Evolutionary conservation across 2,888 invertebrate genomes (phyloP).

Genomic region (Drosophila parthenogenetica): DNA sequence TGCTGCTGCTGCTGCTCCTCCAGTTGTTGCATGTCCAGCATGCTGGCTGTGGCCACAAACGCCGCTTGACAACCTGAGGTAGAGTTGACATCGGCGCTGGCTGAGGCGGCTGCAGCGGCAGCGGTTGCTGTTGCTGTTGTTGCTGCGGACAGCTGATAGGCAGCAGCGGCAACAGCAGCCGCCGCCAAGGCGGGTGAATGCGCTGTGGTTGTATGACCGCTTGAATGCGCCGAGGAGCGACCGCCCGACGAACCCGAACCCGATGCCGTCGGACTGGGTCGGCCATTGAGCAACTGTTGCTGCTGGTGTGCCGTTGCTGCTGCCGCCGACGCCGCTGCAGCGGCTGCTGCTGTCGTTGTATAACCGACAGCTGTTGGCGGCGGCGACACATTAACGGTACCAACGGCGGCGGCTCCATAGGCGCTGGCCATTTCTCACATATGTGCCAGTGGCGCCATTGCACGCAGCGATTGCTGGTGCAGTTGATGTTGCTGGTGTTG

Average conservation of each 20-base stretch:
- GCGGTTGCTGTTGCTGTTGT: conserved; percentile 46
- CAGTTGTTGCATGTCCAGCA: conserved; percentile 78
- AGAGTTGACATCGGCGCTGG: conserved; percentile 36
- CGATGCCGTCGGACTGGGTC: conserved; percentile 83
- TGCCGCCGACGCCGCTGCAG: conserved; percentile 45
- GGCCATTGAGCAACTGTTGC: conserved; percentile 72
- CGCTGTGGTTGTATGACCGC: conserved; percentile 74
- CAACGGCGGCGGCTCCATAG: conserved; percentile 77
- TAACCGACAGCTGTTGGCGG: conserved; percentile 54
- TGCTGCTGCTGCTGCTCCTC: conserved; percentile 60
- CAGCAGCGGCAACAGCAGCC: conserved; percentile 66
- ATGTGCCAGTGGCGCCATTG: conserved; percentile 85
- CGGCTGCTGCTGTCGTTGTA: conserved; percentile 55
- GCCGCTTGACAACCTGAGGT: conserved; percentile 57
- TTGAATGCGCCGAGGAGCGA: conserved; percentile 82
- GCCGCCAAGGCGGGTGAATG: conserved; percentile 82
- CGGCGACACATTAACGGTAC: conserved; percentile 52
- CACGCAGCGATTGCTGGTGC: conserved; percentile 85
- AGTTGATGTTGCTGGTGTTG: conserved; percentile 83
- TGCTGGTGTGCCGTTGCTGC: conserved; percentile 54
- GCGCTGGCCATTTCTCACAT: conserved; percentile 86
- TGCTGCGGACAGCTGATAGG: conserved; percentile 65
- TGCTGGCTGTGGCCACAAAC: conserved; percentile 66
- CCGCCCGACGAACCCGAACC: conserved; percentile 75
- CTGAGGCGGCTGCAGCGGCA: conserved; percentile 35